These are phyloP conservation scores for Cephus pygmeus DNA, from an alignment of 2,888 invertebrate species.

Conservation along the genomic window DNA sequence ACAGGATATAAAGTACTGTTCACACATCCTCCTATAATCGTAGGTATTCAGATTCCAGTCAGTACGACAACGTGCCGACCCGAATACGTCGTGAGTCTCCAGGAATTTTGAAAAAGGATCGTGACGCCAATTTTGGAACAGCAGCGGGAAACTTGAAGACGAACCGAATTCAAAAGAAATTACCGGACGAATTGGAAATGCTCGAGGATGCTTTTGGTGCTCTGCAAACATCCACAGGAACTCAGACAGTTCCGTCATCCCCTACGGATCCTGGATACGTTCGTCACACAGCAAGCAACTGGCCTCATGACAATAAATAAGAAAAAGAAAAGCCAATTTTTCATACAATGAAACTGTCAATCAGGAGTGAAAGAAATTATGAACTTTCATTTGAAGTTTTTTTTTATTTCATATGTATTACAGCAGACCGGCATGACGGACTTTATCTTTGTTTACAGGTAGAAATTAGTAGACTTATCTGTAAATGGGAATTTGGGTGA, in stretches of 20 bases:
- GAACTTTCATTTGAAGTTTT: not conserved
- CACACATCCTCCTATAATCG: not conserved
- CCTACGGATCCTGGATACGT: conserved; percentile 81
- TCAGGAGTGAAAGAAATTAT: not conserved
- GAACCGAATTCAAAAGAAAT: conserved; percentile 5
- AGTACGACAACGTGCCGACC: conserved; percentile 63
- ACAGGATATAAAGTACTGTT: not conserved
- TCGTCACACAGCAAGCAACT: conserved; percentile 77
- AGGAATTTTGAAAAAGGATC: conserved; percentile 52
- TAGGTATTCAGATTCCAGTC: conserved; percentile 61
- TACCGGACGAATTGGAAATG: conserved; percentile 58
- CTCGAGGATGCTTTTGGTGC: conserved; percentile 58
- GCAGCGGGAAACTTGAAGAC: conserved; percentile 44
- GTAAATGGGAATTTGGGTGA: not conserved
- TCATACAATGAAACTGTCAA: not conserved
- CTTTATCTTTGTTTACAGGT: not conserved
- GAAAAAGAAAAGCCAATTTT: not conserved
- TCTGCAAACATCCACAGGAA: conserved; percentile 51
- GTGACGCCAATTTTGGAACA: conserved; percentile 56
- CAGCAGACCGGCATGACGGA: not conserved
- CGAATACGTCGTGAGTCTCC: conserved; percentile 51
- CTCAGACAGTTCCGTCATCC: conserved; percentile 68
- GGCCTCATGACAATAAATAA: conserved; percentile 67
- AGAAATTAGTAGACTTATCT: not conserved
- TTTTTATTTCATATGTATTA: not conserved